These are phyloP conservation scores for Melanotaenia pygmaea DNA, from an alignment of 2,797 vertebrate species.

Conservation along the genomic window DNA sequence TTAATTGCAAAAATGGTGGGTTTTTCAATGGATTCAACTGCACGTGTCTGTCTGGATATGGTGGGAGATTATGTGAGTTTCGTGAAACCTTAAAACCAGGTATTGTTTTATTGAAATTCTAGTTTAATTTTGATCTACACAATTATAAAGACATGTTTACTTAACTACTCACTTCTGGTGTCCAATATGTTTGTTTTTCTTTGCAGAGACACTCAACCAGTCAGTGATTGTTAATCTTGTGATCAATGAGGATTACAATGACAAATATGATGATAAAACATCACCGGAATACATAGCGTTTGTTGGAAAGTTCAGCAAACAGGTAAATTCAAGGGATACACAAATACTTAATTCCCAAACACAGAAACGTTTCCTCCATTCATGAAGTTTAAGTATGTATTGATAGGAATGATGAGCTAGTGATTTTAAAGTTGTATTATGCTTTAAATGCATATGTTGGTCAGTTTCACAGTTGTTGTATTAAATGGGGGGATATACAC, in stretches of 20 bases:
- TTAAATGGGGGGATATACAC: no score
- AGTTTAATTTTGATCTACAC: background rate
- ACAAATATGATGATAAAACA: background rate
- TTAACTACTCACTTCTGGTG: background rate
- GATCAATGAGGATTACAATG: background rate
- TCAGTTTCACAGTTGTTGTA: no score
- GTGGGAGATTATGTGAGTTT: background rate
- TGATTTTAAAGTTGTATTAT: no score
- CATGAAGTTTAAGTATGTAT: no score
- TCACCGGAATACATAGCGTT: slow-evolving; percentile 29
- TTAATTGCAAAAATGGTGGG: slow-evolving; percentile 42
- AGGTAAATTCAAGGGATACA: slow-evolving; percentile 19
- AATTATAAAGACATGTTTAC: background rate
- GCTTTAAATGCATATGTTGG: no score
- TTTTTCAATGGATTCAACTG: slow-evolving; percentile 9
- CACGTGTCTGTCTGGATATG: background rate
- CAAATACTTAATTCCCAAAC: no score
- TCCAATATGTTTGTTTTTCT: background rate
- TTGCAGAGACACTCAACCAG: slow-evolving; percentile 1
- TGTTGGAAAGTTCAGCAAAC: background rate
- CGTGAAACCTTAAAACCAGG: background rate
- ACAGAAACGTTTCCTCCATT: no score
- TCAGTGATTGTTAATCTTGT: slow-evolving; percentile 18
- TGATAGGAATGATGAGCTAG: no score
- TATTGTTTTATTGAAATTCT: background rate